Conservation (phyloP, 2,797 vertebrate species). For the Gymnoscopelus microlampas region DNA sequence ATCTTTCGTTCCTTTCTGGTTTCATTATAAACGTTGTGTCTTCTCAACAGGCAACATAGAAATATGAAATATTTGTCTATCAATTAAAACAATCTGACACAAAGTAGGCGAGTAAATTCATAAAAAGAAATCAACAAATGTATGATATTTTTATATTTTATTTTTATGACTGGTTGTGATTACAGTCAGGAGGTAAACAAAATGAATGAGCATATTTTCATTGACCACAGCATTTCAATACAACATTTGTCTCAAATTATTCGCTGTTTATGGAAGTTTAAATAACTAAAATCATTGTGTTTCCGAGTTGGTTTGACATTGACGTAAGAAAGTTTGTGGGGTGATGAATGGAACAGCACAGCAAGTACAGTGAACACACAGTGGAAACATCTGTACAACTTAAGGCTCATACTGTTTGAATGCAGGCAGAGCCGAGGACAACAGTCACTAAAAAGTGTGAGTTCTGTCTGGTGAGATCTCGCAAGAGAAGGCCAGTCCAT, state of each 20-base stretch:
- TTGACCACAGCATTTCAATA: constrained; percentile 68
- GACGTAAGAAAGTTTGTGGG: constrained; percentile 45
- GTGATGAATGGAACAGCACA: constrained; percentile 54
- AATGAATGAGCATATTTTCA: constrained; percentile 75
- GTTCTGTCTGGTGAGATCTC: constrained; percentile 39
- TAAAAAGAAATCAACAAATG: constrained; percentile 10
- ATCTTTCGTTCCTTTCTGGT: neutral
- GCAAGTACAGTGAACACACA: constrained; percentile 42
- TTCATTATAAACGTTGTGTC: neutral
- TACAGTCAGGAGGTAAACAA: constrained; percentile 81
- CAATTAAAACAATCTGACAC: no score
- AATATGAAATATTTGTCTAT: no score
- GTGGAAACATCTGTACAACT: constrained; percentile 53
- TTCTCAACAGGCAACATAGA: no score
- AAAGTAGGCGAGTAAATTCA: neutral
- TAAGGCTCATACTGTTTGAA: constrained; percentile 45
- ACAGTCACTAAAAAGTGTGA: constrained; percentile 37
- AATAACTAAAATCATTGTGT: constrained; percentile 40
- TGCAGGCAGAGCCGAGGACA: constrained; percentile 52
- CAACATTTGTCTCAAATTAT: constrained; percentile 55
- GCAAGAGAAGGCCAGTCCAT: constrained; percentile 37
- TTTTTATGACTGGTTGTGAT: constrained; percentile 79
- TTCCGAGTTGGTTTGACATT: constrained; percentile 45
- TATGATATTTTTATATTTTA: constrained; percentile 51
- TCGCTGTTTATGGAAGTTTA: constrained; percentile 60